phyloP scores from a whole-genome alignment of 2,888 invertebrate species.

The Cephus pulcher region DNA sequence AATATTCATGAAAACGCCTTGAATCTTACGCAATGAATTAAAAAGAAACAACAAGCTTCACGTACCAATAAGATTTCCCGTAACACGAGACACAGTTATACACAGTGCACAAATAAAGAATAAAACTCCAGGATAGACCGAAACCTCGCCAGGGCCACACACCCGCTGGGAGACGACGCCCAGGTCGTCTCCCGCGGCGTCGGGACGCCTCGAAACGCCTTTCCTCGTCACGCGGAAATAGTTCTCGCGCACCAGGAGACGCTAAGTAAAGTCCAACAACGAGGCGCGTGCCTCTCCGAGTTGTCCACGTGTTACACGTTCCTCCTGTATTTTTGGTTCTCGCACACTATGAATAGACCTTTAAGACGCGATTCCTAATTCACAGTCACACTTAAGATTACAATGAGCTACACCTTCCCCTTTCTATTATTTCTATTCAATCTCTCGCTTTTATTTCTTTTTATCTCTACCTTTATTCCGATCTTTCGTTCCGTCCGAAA shows the following conservation, averaged over 20 bases:
- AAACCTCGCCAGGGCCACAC: conserved; percentile 42
- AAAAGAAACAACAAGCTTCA: background rate
- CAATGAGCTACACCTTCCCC: background rate
- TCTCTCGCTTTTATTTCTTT: background rate
- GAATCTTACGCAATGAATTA: background rate
- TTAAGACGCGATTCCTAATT: background rate
- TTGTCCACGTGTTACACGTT: conserved; percentile 19
- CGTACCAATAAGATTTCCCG: background rate
- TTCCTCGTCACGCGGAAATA: conserved; percentile 48
- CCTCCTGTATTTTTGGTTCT: conserved; percentile 19
- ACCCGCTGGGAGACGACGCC: conserved; percentile 50
- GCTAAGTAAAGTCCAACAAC: conserved; percentile 31
- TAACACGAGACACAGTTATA: background rate
- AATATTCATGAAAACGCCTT: background rate
- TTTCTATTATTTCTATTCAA: background rate
- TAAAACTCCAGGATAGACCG: conserved; percentile 20
- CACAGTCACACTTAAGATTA: background rate
- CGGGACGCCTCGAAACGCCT: conserved; percentile 32
- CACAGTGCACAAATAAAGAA: background rate
- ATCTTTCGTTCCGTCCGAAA: background rate
- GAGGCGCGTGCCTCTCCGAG: conserved; percentile 52
- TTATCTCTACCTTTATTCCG: background rate
- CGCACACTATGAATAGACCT: conserved; percentile 17
- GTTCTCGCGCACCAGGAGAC: conserved; percentile 53
- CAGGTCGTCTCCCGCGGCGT: conserved; percentile 54